Evolutionary conservation across 2,113 vertebrate species (phyloP).

Genomic region (Zapus hudsonius): DNA sequence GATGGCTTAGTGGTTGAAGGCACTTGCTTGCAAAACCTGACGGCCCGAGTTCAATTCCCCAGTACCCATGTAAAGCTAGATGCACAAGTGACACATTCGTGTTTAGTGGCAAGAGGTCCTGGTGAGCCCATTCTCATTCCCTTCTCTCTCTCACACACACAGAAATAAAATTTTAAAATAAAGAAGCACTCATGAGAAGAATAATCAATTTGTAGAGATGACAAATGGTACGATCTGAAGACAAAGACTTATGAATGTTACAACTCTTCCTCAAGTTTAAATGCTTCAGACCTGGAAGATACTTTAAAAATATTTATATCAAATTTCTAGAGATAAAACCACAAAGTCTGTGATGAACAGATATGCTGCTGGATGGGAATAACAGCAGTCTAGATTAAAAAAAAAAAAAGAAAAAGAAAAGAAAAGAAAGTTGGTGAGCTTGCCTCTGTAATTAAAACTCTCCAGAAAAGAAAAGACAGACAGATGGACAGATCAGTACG

Average conservation of each 20-base stretch:
- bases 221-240: not conserved
- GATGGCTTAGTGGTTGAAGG: no score
- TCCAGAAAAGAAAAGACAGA: no score
- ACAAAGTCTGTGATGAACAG: not conserved
- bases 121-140: no score
- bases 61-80: no score
- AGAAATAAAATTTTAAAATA: no score
- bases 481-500: no score
- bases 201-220: not conserved
- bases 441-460: no score
- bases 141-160: not conserved
- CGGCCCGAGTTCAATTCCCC: no score
- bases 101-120: no score
- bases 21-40: no score
- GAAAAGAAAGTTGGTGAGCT: not conserved
- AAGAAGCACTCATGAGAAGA: not conserved
- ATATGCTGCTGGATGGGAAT: no score
- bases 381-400: not conserved
- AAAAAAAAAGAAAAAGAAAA: not conserved
- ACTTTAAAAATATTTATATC: not conserved
- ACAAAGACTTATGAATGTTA: not conserved
- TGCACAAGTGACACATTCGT: no score
- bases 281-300: not conserved
- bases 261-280: not conserved
- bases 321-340: not conserved